Percentiles rank a stretch among this genome's conserved stretches.
Evolutionary conservation across 2,888 invertebrate species (phyloP).

Genomic region (Ceramica pisi): DNA sequence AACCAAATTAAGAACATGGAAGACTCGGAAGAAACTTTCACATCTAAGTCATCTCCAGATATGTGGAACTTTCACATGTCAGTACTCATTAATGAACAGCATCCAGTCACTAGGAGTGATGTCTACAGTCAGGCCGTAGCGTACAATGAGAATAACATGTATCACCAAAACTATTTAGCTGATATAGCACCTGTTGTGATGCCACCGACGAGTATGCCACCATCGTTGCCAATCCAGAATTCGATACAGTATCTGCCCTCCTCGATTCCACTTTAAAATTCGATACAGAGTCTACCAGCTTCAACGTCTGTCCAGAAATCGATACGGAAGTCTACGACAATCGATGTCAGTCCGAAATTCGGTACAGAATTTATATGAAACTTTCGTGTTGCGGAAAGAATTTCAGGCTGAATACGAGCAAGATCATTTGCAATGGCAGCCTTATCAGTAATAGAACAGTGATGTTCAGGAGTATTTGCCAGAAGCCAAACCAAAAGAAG

Average conservation of each 20-base stretch:
- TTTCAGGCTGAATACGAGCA: slow-evolving; percentile 54
- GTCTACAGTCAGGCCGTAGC: slow-evolving; percentile 58
- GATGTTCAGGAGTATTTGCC: slow-evolving; percentile 63
- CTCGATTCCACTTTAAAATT: no score
- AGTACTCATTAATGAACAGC: no score
- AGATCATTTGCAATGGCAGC: slow-evolving; percentile 60
- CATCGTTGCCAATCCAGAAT: slow-evolving; percentile 47
- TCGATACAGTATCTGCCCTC: no score
- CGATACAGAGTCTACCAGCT: no score
- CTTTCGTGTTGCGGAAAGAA: neutral
- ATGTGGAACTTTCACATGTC: no score
- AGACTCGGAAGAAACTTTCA: no score
- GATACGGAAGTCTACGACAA: neutral
- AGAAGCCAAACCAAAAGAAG: slow-evolving; percentile 39
- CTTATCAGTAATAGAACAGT: slow-evolving; percentile 64
- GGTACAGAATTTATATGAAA: neutral
- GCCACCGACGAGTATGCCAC: slow-evolving; percentile 41
- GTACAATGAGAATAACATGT: slow-evolving; percentile 66
- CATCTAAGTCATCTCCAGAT: no score
- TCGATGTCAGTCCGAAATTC: neutral
- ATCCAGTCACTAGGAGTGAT: no score
- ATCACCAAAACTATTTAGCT: slow-evolving; percentile 70
- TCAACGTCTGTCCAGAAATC: no score
- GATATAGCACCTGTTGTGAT: slow-evolving; percentile 59
- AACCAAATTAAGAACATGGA: no score